phyloP scores from a whole-genome alignment of 1,140 invertebrate genomes.

The Drosophila ironensis region DNA sequence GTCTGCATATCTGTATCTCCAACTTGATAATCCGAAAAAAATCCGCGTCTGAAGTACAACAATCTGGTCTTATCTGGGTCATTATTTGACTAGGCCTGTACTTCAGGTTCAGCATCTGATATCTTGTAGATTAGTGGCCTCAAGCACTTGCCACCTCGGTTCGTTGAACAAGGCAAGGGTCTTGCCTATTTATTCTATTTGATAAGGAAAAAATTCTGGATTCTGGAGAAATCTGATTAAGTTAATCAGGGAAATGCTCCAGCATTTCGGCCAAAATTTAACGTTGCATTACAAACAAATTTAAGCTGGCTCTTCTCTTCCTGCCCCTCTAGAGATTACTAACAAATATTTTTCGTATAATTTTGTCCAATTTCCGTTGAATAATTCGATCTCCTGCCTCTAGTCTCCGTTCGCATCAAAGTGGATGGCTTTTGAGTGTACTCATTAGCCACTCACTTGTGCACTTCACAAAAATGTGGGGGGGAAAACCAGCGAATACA shows the following conservation, averaged over 20 bases:
- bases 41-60: constrained; percentile 37
- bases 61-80: constrained; percentile 66
- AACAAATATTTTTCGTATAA: too few species aligned
- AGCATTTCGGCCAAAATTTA: too few species aligned
- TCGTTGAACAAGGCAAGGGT: constrained; percentile 2
- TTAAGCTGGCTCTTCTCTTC: too few species aligned
- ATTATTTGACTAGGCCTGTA: constrained; percentile 44
- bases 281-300: too few species aligned
- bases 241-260: too few species aligned
- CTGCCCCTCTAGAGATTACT: too few species aligned
- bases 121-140: constrained; percentile 1
- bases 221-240: too few species aligned
- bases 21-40: too few species aligned
- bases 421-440: constrained; percentile 43
- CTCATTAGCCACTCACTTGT: constrained; percentile 41
- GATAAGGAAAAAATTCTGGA: background rate
- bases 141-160: constrained; percentile 16
- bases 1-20: constrained; percentile 1
- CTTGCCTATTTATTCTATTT: background rate
- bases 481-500: background rate
- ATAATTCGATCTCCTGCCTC: constrained; percentile 2
- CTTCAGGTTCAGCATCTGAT: constrained; percentile 26
- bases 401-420: constrained; percentile 21
- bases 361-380: background rate
- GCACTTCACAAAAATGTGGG: constrained; percentile 15